Evolutionary conservation across 2,888 invertebrate species (phyloP).

Genomic region (Sthenelais limicola): DNA sequence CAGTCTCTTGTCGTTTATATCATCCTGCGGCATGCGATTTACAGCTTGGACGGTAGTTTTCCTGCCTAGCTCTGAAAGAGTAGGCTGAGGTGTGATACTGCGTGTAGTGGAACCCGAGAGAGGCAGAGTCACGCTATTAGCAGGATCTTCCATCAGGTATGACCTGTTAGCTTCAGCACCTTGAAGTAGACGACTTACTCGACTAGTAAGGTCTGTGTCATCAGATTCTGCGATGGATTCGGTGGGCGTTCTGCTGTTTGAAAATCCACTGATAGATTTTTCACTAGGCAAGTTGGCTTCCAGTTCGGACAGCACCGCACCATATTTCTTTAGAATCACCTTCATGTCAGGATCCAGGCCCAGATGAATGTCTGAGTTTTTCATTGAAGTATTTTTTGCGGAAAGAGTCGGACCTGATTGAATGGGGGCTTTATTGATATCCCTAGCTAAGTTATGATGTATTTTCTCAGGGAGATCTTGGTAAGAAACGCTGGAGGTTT

Average conservation of each 20-base stretch:
- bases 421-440: too few relatives aligned
- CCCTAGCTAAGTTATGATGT: background rate
- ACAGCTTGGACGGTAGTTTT: conserved; percentile 5
- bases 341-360: conserved; percentile 48
- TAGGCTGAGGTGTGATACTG: conserved; percentile 21
- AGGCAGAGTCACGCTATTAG: conserved; percentile 44
- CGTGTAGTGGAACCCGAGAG: conserved; percentile 24
- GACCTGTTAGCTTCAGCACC: background rate
- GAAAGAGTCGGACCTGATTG: too few relatives aligned
- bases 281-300: background rate
- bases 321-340: conserved; percentile 48
- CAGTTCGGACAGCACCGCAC: conserved; percentile 40
- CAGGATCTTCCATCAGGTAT: conserved; percentile 46
- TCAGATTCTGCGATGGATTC: conserved; percentile 19
- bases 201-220: conserved; percentile 3
- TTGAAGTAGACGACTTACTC: background rate
- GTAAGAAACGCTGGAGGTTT: conserved; percentile 15
- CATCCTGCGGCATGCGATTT: background rate
- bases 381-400: too few relatives aligned
- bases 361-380: too few relatives aligned
- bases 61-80: conserved; percentile 3
- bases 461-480: conserved; percentile 31
- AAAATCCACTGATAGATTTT: background rate
- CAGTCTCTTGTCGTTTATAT: background rate
- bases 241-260: background rate